Percentiles rank a stretch among this genome's conserved stretches.
These are phyloP conservation scores for Brachypodius melanocephalos DNA, from an alignment of 2,113 vertebrate species.

Conservation along the genomic window DNA sequence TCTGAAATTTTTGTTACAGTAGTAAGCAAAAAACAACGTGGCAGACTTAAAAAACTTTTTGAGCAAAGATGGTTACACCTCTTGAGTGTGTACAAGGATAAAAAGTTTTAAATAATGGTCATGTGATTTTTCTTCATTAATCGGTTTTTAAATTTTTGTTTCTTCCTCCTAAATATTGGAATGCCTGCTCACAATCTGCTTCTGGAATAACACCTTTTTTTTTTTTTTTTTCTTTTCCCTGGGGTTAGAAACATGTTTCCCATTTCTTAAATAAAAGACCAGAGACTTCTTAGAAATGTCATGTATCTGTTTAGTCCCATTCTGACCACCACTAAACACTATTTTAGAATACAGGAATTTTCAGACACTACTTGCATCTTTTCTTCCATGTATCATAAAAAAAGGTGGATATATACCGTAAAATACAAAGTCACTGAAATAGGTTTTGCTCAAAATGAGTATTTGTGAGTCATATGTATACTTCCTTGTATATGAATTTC, in stretches of 20 bases:
- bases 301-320: neutral
- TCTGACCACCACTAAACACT: neutral
- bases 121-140: neutral
- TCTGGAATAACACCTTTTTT: neutral
- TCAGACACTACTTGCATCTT: neutral
- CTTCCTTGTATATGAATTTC: neutral
- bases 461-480: neutral
- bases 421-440: neutral
- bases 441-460: neutral
- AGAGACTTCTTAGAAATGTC: neutral
- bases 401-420: neutral
- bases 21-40: neutral
- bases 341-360: neutral
- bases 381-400: neutral
- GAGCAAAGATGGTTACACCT: neutral
- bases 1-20: neutral
- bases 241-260: neutral
- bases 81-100: neutral
- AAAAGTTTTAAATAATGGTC: neutral
- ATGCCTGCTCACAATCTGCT: neutral
- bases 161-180: neutral
- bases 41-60: neutral
- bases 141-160: neutral
- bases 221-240: neutral
- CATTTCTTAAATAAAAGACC: neutral